phyloP scores from a whole-genome alignment of 92 coral and sea anemone genomes.

The Heliopora coerulea region DNA sequence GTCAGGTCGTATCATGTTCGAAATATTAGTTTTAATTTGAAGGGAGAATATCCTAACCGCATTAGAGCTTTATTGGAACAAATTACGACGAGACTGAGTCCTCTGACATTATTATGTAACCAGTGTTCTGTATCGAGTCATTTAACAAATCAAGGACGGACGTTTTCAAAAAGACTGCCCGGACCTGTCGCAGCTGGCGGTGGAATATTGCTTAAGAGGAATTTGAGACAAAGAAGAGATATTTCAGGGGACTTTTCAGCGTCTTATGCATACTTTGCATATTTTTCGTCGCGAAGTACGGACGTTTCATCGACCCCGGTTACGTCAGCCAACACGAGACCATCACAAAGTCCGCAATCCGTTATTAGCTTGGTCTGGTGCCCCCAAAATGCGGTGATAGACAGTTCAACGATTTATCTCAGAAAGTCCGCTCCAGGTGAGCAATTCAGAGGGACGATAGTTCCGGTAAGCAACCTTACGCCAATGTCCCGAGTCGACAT shows the following conservation, averaged over 20 bases:
- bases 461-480: constrained; percentile 15
- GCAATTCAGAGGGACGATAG: neutral
- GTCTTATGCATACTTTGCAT: neutral
- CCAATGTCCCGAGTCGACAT: neutral
- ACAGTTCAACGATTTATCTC: constrained; percentile 20
- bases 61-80: neutral
- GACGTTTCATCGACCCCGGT: neutral
- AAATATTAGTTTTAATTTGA: no score
- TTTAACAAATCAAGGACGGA: neutral
- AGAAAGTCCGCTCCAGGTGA: neutral
- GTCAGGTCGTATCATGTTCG: neutral
- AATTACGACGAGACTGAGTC: neutral
- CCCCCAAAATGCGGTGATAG: constrained; percentile 27
- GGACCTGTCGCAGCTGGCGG: neutral
- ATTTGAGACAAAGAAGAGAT: neutral
- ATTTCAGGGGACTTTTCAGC: neutral
- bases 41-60: neutral
- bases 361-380: neutral
- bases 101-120: neutral
- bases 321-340: neutral
- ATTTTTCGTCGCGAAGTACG: neutral
- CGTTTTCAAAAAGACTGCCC: no score
- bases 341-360: neutral
- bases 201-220: neutral
- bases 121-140: neutral